Conservation (phyloP, 2,797 vertebrate genomes). For the Squalus acanthias region DNA sequence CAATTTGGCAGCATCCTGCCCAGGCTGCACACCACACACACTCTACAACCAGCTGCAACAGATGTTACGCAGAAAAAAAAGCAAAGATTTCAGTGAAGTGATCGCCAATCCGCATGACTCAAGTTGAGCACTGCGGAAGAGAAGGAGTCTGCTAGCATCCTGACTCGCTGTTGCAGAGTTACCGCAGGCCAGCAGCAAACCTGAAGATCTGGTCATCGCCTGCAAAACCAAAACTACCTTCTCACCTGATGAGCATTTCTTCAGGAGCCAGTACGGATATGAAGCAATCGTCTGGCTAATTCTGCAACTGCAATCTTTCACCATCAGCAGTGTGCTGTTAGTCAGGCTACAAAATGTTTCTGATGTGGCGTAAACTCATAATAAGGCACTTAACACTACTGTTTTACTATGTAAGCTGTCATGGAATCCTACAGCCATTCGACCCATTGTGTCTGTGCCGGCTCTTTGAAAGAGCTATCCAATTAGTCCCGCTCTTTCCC, state of each 20-base stretch:
- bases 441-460: background rate
- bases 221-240: background rate
- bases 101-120: background rate
- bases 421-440: background rate
- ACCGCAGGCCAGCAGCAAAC: background rate
- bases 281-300: background rate
- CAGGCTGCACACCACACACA: background rate
- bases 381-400: background rate
- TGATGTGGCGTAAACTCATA: background rate
- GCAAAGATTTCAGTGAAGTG: background rate
- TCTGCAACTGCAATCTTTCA: background rate
- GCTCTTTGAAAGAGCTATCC: background rate
- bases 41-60: background rate
- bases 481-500: background rate
- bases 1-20: background rate
- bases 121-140: background rate
- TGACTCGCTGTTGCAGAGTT: background rate
- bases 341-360: background rate
- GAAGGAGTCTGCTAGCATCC: background rate
- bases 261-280: background rate
- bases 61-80: background rate
- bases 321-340: background rate
- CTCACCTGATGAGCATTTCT: background rate
- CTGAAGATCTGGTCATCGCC: background rate
- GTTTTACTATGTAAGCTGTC: background rate